Base-by-base conservation (phyloP, 2,888 invertebrate genomes). In the Achlya flavicornis region DNA sequence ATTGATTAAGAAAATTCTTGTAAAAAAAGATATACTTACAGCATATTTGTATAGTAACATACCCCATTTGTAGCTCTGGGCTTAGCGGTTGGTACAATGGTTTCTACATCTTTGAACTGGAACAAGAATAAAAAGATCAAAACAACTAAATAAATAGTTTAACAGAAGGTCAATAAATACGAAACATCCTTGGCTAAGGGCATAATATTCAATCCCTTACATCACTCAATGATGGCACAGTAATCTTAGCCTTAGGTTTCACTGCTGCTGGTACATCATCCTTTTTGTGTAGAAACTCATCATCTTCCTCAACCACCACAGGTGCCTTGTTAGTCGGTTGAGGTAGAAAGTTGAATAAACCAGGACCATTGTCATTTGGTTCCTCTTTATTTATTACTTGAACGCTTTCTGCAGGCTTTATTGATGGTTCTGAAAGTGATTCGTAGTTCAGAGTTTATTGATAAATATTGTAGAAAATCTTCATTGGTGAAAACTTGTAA, bases 211-310 rank as follows among this genome's bases (percentile, higher is more conserved):
- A 53, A 53, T 12, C 11, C 77, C 89, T 87, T 88, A 95, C 95
- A 84, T 96, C 95, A 73, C 93, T 94, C 5, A 97, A 87, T 1
- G 96, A 95, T 1, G 97, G 97, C 61, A 97, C 95, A 57, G 94
- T 94, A 70, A 97, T 97, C 85, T 95, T 95, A 0, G 96, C 95
- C 64, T 95, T 92, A 70, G 90, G 92, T 86, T 87, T 94, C 68
- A 88, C 82, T 63, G 77, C 58, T 66, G 78, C 84, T 6, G 69
- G 63, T 1, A 85, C 79, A 11, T 80, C 81, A 68, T 93, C 95
- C 72, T 95, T 96, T 77, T 95, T 96, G 66, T 94, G 93, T 14
- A 96, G 78, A 74, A 95, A 95, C 70, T 96, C 95, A 82, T 96
- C 96, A 73, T 96, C 95, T 69, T 94, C 95, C 74, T 96, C 96